Conservation (phyloP, 2,113 vertebrate species). For the Machaerirhynchus nigripectus region DNA sequence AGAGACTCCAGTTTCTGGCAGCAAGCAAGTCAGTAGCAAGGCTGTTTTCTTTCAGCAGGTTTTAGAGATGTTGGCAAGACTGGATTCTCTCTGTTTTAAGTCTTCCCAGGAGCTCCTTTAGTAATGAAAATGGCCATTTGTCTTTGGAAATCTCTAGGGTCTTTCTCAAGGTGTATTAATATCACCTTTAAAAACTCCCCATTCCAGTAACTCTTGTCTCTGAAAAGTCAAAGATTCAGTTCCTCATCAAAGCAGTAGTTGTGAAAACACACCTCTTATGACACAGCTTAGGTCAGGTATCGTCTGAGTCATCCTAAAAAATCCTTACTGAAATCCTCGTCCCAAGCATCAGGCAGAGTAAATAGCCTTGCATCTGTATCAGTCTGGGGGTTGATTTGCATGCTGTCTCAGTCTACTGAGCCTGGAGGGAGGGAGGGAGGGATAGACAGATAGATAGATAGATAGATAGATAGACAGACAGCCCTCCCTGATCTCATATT, state of each 20-base stretch:
- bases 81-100: neutral
- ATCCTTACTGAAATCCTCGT: neutral
- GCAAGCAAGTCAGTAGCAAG: neutral
- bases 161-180: neutral
- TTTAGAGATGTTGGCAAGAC: neutral
- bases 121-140: neutral
- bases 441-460: rapidly evolving
- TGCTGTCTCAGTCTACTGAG: neutral
- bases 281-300: neutral
- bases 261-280: neutral
- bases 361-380: neutral
- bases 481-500: neutral
- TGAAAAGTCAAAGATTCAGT: neutral
- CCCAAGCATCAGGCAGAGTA: neutral
- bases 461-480: rapidly evolving
- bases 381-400: neutral
- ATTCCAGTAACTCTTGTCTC: neutral
- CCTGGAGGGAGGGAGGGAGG: neutral
- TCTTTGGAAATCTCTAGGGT: neutral
- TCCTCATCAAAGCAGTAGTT: neutral
- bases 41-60: neutral
- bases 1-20: neutral
- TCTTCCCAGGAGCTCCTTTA: neutral
- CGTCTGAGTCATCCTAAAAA: neutral
- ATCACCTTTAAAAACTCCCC: neutral